Conservation (phyloP, 2,888 invertebrate genomes). For the Piscicola geometra region DNA sequence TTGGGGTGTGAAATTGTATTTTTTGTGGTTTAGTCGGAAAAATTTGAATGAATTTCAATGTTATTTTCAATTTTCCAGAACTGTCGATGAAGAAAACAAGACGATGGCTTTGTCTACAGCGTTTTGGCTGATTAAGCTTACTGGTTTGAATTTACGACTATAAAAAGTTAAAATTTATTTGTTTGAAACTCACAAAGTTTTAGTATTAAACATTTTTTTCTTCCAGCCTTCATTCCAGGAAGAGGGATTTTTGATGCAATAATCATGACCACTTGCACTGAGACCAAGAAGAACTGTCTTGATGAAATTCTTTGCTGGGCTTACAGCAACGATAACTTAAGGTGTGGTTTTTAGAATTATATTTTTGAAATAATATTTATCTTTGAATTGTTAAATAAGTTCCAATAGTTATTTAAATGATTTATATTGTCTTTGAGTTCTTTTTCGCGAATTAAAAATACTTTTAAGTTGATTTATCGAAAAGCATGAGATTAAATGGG, state of each 20-base stretch:
- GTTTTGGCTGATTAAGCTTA: slow-evolving; percentile 30
- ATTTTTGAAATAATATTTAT: background rate
- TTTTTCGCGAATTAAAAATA: no score
- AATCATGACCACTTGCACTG: slow-evolving; percentile 24
- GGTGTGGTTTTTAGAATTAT: background rate
- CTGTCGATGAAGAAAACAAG: slow-evolving; percentile 22
- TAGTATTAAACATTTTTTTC: background rate
- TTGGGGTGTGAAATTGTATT: background rate
- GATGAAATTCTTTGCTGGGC: slow-evolving; percentile 28
- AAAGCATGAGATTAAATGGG: no score
- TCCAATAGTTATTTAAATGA: no score
- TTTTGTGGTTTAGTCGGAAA: background rate
- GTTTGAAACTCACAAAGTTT: no score
- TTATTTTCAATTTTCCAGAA: no score
- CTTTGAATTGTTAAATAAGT: no score
- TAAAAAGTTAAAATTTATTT: background rate
- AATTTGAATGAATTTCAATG: no score
- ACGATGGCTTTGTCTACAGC: slow-evolving; percentile 32
- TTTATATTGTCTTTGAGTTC: no score
- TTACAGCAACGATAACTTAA: slow-evolving; percentile 20
- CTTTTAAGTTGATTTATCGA: no score
- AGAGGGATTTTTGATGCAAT: slow-evolving; percentile 29
- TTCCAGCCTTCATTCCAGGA: slow-evolving; percentile 33
- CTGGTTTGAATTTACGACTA: slow-evolving; percentile 24
- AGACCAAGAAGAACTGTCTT: slow-evolving; percentile 28